Evolutionary conservation across 2,797 vertebrate genomes (phyloP), one percentile per base, ranked within the genome.

Genomic region (Coregonus suidteri): DNA sequence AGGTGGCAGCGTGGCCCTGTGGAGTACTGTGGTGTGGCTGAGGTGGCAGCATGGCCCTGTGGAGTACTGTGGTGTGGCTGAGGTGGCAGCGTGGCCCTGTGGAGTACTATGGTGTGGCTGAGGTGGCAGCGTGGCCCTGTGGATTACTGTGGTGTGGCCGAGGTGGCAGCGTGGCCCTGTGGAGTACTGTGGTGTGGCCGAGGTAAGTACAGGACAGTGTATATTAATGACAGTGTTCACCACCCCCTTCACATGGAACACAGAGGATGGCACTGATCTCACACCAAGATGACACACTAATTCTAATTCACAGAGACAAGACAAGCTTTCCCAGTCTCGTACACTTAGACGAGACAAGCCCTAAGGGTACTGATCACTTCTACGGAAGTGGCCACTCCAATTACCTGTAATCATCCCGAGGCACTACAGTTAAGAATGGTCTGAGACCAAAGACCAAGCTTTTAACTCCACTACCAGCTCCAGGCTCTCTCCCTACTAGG

Each of bases 141-240:
- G 25, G 25, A 25, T 1, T 25, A 25, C 25, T 25, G 25, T 25
- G 25, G 25, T 25, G 25, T 25, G 25, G 25, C 25, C 25, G 25
- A 25, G 25, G 25, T 25, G 25, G 25, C 25, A 25, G 25, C 25
- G 1, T 25, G 25, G 66, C 30, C 30, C 56, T 72, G 35, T 56
- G 75, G 20, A 76, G 52, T 6, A 52, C 54, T 62, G 62, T 64
- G 41, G 47, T 51, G 11, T 34, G 31, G 25, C 51, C 51, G 6
- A 53, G 18, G 15, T 67, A 77, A 72, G 52, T 66, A 77, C 75
- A 80, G 70, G 56, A 79, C 56, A 79, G 1, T 18, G 31, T 6
- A 31, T 34, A 72, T 62, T 62, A 47, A 75, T 53, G 69, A 73
- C 59, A 73, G 74, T 31, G 35, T 62, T 71, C 35, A 74, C 56